These are phyloP conservation scores for Megaceryle alcyon DNA, from an alignment of 2,797 vertebrate genomes.

Conservation along the genomic window DNA sequence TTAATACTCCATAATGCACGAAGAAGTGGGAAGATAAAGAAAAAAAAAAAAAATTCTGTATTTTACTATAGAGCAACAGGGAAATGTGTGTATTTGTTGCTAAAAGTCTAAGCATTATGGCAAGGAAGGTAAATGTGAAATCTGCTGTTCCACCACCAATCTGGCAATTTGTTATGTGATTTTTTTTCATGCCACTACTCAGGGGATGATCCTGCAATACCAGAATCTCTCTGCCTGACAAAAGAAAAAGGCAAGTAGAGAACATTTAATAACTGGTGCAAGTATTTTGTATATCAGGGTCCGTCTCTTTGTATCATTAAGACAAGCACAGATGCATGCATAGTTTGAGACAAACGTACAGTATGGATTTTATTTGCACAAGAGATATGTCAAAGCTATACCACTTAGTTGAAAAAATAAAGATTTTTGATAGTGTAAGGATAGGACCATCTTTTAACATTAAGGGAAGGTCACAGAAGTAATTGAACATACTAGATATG, in stretches of 20 bases:
- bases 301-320: background rate
- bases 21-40: constrained; percentile 47
- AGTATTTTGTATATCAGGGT: background rate
- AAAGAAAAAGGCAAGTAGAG: background rate
- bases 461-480: background rate
- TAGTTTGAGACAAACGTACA: background rate
- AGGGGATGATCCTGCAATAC: background rate
- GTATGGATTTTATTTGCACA: background rate
- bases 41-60: background rate
- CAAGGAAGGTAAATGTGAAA: background rate
- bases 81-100: constrained; percentile 17
- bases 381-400: background rate
- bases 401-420: background rate
- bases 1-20: constrained; percentile 69
- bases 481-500: background rate
- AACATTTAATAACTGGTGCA: background rate
- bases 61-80: constrained; percentile 20
- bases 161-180: background rate
- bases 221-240: background rate
- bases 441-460: background rate
- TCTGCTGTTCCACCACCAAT: background rate
- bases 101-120: constrained; percentile 27
- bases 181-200: background rate
- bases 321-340: background rate
- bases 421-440: background rate